phyloP scores from a whole-genome alignment of 2,888 invertebrate genomes.

The Cephus rjabovi region DNA sequence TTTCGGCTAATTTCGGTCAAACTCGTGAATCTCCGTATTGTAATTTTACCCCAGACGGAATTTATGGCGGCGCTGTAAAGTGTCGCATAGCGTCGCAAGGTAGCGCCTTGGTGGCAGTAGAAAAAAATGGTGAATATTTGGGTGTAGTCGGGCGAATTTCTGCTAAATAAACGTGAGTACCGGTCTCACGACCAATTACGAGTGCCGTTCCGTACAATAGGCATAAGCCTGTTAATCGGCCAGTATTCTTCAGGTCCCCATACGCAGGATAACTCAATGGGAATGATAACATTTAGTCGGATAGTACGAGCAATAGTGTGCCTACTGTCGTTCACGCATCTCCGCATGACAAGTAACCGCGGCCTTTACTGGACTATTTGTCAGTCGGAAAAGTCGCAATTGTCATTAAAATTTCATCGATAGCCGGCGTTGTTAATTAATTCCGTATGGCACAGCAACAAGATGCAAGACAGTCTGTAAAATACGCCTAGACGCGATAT shows the following conservation, averaged over 20 bases:
- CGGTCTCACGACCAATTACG: constrained; percentile 42
- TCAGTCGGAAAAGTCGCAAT: constrained; percentile 13
- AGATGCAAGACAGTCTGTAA: constrained; percentile 25
- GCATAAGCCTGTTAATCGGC: background rate
- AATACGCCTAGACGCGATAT: constrained; percentile 50
- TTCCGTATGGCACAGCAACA: background rate
- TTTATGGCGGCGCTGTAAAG: constrained; percentile 9
- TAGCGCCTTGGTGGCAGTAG: constrained; percentile 24
- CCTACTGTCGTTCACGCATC: constrained; percentile 43
- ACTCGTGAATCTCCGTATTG: background rate
- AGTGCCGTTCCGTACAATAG: constrained; percentile 38
- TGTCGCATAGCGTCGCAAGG: constrained; percentile 31
- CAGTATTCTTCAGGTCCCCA: background rate
- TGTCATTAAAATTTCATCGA: constrained; percentile 21
- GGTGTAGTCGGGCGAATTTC: constrained; percentile 60
- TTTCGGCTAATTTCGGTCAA: background rate
- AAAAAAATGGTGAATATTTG: constrained; percentile 63
- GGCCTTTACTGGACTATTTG: constrained; percentile 21
- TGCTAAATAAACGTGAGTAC: constrained; percentile 57
- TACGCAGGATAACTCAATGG: constrained; percentile 10
- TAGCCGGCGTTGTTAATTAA: constrained; percentile 7
- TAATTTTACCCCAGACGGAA: background rate
- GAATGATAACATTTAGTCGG: constrained; percentile 20
- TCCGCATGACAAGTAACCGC: constrained; percentile 47
- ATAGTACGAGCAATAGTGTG: constrained; percentile 31